Evolutionary conservation across 2,888 invertebrate genomes (phyloP).

Genomic region (Campoplex capitator): DNA sequence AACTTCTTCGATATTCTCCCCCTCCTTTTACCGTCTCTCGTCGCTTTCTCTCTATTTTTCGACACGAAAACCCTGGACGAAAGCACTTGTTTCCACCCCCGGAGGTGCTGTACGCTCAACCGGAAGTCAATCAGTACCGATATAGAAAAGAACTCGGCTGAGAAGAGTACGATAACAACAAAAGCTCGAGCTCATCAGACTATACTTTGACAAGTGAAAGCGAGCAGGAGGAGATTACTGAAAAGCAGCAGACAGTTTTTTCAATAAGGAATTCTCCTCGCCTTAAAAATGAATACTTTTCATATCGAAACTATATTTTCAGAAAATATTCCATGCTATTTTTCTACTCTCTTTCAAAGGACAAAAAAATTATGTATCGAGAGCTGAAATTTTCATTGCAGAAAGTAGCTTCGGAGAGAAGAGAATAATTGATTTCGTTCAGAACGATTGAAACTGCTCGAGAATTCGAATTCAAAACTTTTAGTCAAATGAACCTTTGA

Average conservation of each 20-base stretch:
- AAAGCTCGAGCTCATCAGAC: slow-evolving; percentile 27
- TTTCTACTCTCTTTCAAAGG: not conserved
- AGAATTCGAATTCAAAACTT: not conserved
- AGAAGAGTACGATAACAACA: slow-evolving; percentile 6
- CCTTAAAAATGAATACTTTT: slow-evolving; percentile 11
- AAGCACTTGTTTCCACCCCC: slow-evolving; percentile 12
- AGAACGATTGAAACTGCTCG: not conserved
- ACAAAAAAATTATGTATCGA: not conserved
- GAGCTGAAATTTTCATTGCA: not conserved
- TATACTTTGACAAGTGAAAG: not conserved
- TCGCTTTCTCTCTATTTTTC: not conserved
- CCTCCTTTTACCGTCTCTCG: not conserved
- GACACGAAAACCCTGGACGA: not conserved
- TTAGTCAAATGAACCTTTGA: not conserved
- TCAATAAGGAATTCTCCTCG: slow-evolving; percentile 2
- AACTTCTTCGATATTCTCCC: slow-evolving; percentile 14
- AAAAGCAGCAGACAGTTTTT: not conserved
- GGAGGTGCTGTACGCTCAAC: slow-evolving; percentile 1
- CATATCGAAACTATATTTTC: not conserved
- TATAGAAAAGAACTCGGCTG: slow-evolving; percentile 20
- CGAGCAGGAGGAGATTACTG: slow-evolving; percentile 30
- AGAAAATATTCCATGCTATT: not conserved
- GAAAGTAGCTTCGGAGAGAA: not conserved
- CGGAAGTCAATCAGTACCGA: slow-evolving; percentile 60
- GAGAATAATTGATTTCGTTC: not conserved